Conservation (phyloP, 1,140 invertebrate species). For the Heliconius hewitsoni region DNA sequence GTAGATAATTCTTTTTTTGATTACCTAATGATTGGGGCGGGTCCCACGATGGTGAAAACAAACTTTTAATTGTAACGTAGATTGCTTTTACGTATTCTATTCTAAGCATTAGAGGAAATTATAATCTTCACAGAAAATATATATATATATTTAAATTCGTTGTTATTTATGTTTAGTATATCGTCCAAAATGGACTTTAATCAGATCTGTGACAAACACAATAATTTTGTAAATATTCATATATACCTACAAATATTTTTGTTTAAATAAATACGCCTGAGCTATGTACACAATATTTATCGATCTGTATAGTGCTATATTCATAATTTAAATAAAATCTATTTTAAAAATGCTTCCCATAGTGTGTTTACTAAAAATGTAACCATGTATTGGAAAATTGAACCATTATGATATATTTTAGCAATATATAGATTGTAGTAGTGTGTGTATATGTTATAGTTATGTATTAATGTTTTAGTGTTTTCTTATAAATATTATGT, state of each 20-base stretch:
- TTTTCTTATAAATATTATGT: not conserved
- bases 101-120: not conserved
- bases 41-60: constrained; percentile 16
- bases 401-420: not conserved
- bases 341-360: not conserved
- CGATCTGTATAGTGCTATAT: constrained; percentile 9
- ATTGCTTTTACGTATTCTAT: not conserved
- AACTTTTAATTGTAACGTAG: not conserved
- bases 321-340: constrained; percentile 29
- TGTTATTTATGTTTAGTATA: not conserved
- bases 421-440: not conserved
- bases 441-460: not conserved
- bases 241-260: constrained; percentile 43
- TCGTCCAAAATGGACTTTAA: constrained; percentile 37
- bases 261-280: constrained; percentile 51
- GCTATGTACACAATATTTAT: constrained; percentile 54
- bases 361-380: not conserved
- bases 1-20: not conserved
- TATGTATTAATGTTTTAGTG: not conserved
- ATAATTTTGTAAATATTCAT: constrained; percentile 72
- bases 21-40: constrained; percentile 19
- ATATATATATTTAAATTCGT: not conserved
- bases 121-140: not conserved
- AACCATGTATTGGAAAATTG: not conserved
- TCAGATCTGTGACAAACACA: constrained; percentile 72